Base-by-base conservation (phyloP, 2,113 vertebrate species). In the Clarias magur region DNA sequence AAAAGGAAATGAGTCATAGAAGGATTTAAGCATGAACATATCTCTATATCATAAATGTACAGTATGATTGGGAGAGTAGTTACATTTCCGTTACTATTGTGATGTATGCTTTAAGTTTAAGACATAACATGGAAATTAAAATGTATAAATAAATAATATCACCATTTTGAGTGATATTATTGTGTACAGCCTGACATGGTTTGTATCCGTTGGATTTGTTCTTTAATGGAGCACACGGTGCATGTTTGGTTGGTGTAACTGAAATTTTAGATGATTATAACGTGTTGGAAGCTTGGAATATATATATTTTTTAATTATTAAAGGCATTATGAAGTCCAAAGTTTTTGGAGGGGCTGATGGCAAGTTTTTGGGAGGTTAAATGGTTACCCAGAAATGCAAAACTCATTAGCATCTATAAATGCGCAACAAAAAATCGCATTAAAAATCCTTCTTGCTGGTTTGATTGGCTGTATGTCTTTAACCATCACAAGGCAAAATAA, bases 1-100 rank as follows among this genome's bases (percentile, higher is more conserved):
- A 60, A 53, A 57, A 16, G 34, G 42, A 80, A 68, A 85, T 67
- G 84, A 85, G 30, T 85, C 60, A 80, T 38, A 81, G 59, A 60
- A 80, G 80, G 15, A 86, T 86, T 8, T 57, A 59, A 63, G 6
- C 53, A 54, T 25, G 4, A 56, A 72, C 27, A 68, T 48, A 53
- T 25, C 8, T 15, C 53, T 13, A 9, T 65, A 34, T 3, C 23
- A 27, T 65, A 60, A 60, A 16, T 84, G 25, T 79, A n/a, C 25
- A 70, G 48, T 57, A 79, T 19, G 23, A 78, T 27, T 0, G 23
- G 25, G 25, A 25, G 48, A 78, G 11, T 17, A 19, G 38, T 78
- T n/a, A 11, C 23, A 78, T 78, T 54, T 78, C 54, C 48, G 12
- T 78, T 78, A 9, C 8, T 82, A 48, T 65, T 38, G 30, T 42